These are phyloP conservation scores for Euura saliciscinereae DNA, from an alignment of 1,140 invertebrate species.

Conservation along the genomic window DNA sequence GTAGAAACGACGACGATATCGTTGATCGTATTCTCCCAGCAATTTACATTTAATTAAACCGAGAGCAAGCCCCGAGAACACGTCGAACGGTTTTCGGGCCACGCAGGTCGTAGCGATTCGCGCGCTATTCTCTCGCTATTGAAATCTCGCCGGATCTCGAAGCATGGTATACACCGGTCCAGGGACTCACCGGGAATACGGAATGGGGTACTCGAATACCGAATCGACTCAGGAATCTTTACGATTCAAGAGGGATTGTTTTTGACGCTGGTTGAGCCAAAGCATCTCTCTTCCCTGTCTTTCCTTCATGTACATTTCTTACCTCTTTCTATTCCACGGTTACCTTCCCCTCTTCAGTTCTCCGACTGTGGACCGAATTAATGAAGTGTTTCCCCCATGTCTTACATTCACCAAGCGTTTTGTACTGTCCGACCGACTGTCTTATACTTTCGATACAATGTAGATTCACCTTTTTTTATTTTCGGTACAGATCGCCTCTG, in stretches of 20 bases:
- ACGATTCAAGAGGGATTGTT: slow-evolving; percentile 4
- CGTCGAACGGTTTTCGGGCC: neutral
- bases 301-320: neutral
- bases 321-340: neutral
- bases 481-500: no score
- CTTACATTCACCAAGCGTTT: neutral
- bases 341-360: no score
- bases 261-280: neutral
- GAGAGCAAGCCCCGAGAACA: neutral
- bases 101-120: neutral
- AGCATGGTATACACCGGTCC: neutral
- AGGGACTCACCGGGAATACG: neutral
- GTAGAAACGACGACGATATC: slow-evolving; percentile 5
- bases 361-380: neutral
- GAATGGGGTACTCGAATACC: neutral
- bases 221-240: neutral
- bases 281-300: neutral
- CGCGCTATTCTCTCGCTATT: neutral
- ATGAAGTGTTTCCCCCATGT: neutral
- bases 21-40: slow-evolving; percentile 6
- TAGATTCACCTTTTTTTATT: no score
- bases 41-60: slow-evolving; percentile 8
- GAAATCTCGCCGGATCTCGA: neutral
- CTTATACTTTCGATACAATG: no score
- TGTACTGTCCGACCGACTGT: neutral